Percentiles rank a stretch among this genome's conserved stretches.
Conservation (phyloP, 2,888 invertebrate genomes). For the Drosophila suboccidentalis region DNA sequence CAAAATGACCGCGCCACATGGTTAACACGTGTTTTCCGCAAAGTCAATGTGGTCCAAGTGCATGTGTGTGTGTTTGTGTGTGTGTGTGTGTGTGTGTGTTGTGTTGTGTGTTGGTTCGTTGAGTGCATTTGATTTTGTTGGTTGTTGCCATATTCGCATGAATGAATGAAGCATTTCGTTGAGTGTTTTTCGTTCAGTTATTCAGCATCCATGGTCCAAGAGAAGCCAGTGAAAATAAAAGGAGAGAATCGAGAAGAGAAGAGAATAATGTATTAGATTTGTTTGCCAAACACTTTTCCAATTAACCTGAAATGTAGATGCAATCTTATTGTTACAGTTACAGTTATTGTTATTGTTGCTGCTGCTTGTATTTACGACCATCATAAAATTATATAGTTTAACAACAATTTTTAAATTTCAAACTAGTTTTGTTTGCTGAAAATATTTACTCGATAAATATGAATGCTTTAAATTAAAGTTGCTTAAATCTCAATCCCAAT, state of each 20-base stretch:
- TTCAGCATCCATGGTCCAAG: conserved; percentile 32
- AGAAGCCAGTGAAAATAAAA: neutral
- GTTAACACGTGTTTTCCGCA: conserved; percentile 72
- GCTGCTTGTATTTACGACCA: neutral
- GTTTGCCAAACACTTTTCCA: conserved; percentile 3
- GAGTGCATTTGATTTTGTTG: conserved; percentile 53
- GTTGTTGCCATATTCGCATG: conserved; percentile 44
- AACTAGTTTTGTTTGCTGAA: neutral
- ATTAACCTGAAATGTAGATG: conserved; percentile 19
- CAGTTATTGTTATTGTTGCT: conserved; percentile 10
- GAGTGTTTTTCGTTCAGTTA: conserved; percentile 46
- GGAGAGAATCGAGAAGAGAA: conserved; percentile 15
- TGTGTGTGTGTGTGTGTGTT: conserved; percentile 9
- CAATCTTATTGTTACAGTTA: conserved; percentile 9
- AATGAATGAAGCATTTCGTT: conserved; percentile 38
- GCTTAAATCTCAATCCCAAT: neutral
- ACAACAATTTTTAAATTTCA: neutral
- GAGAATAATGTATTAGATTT: conserved; percentile 38
- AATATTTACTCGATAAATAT: neutral
- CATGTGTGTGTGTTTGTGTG: conserved; percentile 12
- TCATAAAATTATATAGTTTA: conserved; percentile 3
- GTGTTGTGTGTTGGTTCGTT: conserved; percentile 15
- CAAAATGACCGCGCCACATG: conserved; percentile 69
- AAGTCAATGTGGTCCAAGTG: conserved; percentile 40
- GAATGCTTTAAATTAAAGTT: neutral